Evolutionary conservation across 2,113 vertebrate genomes (phyloP).

Genomic region (Nothobranchius furzeri): DNA sequence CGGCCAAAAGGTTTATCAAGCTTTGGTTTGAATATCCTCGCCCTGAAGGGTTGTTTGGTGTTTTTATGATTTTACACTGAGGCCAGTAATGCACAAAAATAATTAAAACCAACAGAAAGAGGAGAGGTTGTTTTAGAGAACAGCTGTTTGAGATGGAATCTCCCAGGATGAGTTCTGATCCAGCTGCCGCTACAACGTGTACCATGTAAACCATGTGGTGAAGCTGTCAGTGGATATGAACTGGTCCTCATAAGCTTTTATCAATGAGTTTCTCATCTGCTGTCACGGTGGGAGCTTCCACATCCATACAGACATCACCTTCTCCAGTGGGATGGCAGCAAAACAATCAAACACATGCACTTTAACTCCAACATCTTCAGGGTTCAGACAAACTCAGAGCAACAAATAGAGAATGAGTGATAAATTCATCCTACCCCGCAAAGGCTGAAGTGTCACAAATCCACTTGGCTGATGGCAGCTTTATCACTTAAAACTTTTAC

Average conservation of each 20-base stretch:
- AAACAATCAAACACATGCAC: not conserved
- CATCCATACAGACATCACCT: conserved; percentile 8
- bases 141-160: not conserved
- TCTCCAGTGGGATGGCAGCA: not conserved
- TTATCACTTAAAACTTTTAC: not conserved
- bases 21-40: not conserved
- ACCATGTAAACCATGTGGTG: conserved; percentile 2
- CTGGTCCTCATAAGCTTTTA: conserved; percentile 11
- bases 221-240: not conserved
- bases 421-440: conserved; percentile 5
- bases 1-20: not conserved
- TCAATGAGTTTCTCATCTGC: conserved; percentile 5
- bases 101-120: not conserved
- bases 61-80: not conserved
- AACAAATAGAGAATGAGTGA: not conserved
- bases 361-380: too few species aligned
- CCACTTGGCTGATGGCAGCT: not conserved
- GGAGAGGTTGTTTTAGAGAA: not conserved
- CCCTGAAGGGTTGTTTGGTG: not conserved
- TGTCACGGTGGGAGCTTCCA: conserved; percentile 41
- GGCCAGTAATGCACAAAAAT: not conserved
- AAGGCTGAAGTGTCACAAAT: not conserved
- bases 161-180: not conserved
- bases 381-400: too few species aligned
- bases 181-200: not conserved